These are phyloP conservation scores for Eumaeus atala DNA, from an alignment of 1,140 invertebrate genomes.

Conservation along the genomic window DNA sequence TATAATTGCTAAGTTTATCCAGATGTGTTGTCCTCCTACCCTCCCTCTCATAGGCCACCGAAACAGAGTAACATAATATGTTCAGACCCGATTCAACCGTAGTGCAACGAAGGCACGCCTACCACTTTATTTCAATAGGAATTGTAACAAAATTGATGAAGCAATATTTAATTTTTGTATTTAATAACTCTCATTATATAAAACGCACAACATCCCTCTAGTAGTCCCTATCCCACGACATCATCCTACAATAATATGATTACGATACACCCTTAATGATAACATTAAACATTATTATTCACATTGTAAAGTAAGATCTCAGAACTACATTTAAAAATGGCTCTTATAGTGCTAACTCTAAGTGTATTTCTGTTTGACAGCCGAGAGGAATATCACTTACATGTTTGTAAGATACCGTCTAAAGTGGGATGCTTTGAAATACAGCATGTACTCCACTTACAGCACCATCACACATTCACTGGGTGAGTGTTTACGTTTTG, in stretches of 20 bases:
- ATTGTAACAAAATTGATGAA: too few relatives aligned
- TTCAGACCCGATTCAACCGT: too few relatives aligned
- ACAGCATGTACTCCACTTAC: conserved; percentile 59
- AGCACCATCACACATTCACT: conserved; percentile 55
- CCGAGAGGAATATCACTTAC: conserved; percentile 53
- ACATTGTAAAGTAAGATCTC: not conserved
- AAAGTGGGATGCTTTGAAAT: conserved; percentile 63
- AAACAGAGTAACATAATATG: too few relatives aligned
- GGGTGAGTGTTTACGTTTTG: conserved; percentile 37
- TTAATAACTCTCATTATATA: too few relatives aligned
- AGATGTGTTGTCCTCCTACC: too few relatives aligned
- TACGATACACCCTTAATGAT: conserved; percentile 1
- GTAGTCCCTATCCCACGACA: not conserved
- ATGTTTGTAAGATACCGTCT: conserved; percentile 55
- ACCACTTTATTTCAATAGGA: too few relatives aligned
- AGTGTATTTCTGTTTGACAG: conserved; percentile 32
- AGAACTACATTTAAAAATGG: not conserved
- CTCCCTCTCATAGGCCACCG: too few relatives aligned
- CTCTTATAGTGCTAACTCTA: not conserved
- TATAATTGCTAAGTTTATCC: too few relatives aligned
- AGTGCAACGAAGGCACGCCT: too few relatives aligned
- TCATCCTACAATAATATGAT: not conserved
- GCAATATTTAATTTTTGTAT: too few relatives aligned
- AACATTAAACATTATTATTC: conserved; percentile 8
- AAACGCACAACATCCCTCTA: not conserved